Conservation (phyloP, 2,797 vertebrate genomes). For the Platalea minor region DNA sequence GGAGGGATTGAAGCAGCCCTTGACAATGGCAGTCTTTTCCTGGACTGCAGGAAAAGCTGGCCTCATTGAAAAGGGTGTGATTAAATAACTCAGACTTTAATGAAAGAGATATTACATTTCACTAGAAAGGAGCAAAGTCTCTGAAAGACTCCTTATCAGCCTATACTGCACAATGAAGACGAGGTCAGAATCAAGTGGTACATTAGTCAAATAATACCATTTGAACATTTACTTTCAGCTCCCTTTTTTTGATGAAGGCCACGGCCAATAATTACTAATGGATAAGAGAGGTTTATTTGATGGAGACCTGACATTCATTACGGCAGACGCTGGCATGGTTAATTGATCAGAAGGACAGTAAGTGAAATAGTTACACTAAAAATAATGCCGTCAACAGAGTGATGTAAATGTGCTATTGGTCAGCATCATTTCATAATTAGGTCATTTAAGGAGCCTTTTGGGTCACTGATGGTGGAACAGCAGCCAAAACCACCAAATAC, state of each 20-base stretch:
- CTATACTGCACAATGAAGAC: not conserved
- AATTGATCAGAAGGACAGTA: constrained; percentile 1
- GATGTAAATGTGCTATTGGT: not conserved
- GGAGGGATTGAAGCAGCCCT: not conserved
- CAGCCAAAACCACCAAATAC: not conserved
- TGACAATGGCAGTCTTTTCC: not conserved
- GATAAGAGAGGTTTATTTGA: constrained; percentile 25
- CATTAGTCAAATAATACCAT: not conserved
- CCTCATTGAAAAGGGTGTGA: not conserved
- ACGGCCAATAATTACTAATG: not conserved
- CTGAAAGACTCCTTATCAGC: constrained; percentile 2
- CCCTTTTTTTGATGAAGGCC: not conserved
- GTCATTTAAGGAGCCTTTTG: not conserved
- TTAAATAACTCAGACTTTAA: not conserved
- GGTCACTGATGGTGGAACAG: not conserved
- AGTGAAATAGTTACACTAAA: not conserved
- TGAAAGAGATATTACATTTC: constrained; percentile 1
- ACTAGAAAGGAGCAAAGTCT: not conserved
- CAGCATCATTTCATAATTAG: constrained; percentile 40
- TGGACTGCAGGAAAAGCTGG: not conserved
- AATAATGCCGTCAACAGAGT: not conserved
- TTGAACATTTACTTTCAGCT: not conserved
- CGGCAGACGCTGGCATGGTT: not conserved
- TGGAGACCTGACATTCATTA: not conserved
- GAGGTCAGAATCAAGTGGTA: constrained; percentile 16